A percentile compares a stretch with the other conserved stretches of the same genome.
Conservation (phyloP, 2,113 vertebrate genomes). For the Tylochromis polylepis region DNA sequence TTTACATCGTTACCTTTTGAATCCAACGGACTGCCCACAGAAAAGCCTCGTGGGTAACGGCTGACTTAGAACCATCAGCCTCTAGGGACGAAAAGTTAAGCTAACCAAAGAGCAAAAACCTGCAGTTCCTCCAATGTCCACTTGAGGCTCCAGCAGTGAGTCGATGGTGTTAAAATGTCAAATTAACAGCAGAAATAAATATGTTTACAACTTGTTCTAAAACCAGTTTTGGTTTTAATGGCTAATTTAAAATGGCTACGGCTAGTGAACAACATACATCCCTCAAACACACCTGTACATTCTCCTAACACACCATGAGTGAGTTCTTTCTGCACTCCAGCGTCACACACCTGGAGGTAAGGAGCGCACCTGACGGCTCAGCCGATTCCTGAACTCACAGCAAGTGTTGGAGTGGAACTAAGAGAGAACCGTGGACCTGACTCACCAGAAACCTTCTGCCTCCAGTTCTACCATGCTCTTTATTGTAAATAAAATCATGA, state of each 20-base stretch:
- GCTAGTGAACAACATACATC: too few species aligned
- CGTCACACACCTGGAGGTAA: rapidly evolving
- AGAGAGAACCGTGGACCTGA: not conserved
- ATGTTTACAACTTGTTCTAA: not conserved
- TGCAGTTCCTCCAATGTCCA: not conserved
- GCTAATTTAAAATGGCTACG: not conserved
- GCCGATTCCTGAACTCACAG: not conserved
- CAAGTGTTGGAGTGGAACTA: not conserved
- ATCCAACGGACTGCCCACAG: not conserved
- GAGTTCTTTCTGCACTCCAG: not conserved
- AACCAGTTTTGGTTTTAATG: not conserved
- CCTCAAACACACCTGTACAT: not conserved
- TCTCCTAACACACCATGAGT: not conserved
- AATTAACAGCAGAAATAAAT: too few species aligned
- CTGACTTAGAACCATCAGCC: not conserved
- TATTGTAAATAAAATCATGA: not conserved
- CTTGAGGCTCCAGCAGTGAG: not conserved
- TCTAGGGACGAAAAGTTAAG: not conserved
- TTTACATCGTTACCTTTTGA: too few species aligned
- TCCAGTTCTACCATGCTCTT: not conserved
- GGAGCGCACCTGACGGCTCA: not conserved
- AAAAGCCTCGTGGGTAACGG: not conserved
- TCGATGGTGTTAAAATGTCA: too few species aligned
- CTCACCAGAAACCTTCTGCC: not conserved
- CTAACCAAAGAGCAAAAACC: not conserved